Percentiles rank a stretch among this genome's conserved stretches.
Conservation (phyloP, 2,888 invertebrate species). For the Homarus gammarus region DNA sequence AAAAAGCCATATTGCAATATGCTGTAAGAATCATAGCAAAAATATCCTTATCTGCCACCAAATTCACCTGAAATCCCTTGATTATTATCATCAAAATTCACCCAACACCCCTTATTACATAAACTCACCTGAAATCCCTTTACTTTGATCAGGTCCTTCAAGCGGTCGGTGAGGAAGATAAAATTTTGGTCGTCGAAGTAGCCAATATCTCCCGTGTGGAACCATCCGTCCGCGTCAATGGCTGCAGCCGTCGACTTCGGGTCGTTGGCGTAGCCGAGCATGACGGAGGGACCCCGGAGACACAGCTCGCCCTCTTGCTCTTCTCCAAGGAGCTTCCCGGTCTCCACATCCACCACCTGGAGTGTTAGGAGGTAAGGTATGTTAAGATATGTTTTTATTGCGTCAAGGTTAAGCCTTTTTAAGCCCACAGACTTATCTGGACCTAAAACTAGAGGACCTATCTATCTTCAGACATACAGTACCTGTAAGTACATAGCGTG, state of each 20-base stretch:
- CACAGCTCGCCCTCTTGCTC: conserved; percentile 85
- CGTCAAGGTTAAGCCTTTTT: not conserved
- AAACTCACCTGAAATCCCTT: conserved; percentile 31
- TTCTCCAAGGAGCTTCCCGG: conserved; percentile 71
- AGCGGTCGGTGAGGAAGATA: conserved; percentile 48
- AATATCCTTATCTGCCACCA: not conserved
- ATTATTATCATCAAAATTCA: conserved; percentile 56
- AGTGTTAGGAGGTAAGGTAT: not conserved
- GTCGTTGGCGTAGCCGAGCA: conserved; percentile 48
- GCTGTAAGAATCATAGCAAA: not conserved
- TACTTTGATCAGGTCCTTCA: conserved; percentile 51
- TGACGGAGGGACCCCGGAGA: conserved; percentile 84
- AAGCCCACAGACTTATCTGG: not conserved
- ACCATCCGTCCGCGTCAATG: conserved; percentile 50
- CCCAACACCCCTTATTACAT: no score
- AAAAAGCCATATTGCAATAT: no score
- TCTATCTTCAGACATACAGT: not conserved
- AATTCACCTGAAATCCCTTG: conserved; percentile 26
- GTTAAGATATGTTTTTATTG: not conserved
- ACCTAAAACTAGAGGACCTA: not conserved
- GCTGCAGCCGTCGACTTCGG: conserved; percentile 9
- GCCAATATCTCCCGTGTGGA: conserved; percentile 59
- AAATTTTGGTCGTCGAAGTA: conserved; percentile 39
- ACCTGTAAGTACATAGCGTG: not conserved
- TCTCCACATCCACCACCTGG: conserved; percentile 81